phyloP scores from a whole-genome alignment of 2,797 vertebrate genomes.

The Cebuella pygmaea region DNA sequence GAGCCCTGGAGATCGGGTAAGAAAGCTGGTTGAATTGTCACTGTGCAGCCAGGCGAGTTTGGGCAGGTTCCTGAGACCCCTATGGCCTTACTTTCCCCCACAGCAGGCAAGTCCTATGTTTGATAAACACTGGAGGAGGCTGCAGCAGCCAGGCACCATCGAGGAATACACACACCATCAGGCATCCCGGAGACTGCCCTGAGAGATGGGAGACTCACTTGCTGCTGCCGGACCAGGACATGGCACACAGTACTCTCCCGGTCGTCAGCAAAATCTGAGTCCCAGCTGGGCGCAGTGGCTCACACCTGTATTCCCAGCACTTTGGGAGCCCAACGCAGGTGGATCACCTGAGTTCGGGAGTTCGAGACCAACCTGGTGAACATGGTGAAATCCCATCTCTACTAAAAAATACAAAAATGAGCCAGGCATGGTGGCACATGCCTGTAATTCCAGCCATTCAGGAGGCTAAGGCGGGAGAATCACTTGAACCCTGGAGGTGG shows the following conservation, averaged over 20 bases:
- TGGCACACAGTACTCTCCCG: not conserved
- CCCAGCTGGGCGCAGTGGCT: not conserved
- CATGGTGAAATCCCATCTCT: not conserved
- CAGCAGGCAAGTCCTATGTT: not conserved
- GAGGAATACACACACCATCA: too few relatives aligned
- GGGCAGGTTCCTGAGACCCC: not conserved
- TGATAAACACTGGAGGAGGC: not conserved
- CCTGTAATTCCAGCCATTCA: not conserved
- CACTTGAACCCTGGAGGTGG: not conserved
- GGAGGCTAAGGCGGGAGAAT: not conserved
- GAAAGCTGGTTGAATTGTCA: not conserved
- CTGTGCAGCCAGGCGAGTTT: fast-evolving
- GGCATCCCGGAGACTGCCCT: not conserved
- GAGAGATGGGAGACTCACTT: not conserved
- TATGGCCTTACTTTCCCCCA: not conserved
- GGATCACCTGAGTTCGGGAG: not conserved
- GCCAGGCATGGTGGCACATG: not conserved
- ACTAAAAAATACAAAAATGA: not conserved
- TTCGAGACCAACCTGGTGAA: not conserved
- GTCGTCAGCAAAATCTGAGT: not conserved
- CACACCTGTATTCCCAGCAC: not conserved
- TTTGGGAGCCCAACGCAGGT: not conserved
- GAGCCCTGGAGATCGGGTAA: not conserved
- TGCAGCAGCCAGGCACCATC: not conserved
- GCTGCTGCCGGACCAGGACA: not conserved